Evolutionary conservation across 2,113 vertebrate species (phyloP).

Genomic region (Zosterops borbonicus): DNA sequence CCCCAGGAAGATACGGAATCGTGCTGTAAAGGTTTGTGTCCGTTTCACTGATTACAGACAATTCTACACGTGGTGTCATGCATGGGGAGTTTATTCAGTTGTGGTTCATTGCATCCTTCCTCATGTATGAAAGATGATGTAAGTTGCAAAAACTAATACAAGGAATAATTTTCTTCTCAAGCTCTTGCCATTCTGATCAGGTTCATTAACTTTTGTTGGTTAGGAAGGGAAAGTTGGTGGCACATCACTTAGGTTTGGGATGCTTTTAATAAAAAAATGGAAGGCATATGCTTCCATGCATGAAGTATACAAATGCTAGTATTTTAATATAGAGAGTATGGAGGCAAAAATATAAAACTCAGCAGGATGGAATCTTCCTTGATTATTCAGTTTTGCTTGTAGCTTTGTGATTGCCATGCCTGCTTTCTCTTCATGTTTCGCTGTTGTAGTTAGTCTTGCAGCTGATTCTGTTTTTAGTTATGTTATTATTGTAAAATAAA

Average conservation of each 20-base stretch:
- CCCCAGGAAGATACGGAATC: constrained; percentile 81
- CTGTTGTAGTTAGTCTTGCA: background rate
- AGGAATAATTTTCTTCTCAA: background rate
- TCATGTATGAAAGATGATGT: rapidly evolving
- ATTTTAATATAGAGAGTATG: background rate
- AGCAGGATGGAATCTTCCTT: background rate
- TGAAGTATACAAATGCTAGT: background rate
- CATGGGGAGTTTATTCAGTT: background rate
- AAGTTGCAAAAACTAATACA: background rate
- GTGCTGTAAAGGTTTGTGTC: constrained; percentile 82
- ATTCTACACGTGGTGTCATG: rapidly evolving
- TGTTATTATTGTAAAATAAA: background rate
- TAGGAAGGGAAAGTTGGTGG: background rate
- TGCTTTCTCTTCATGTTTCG: background rate
- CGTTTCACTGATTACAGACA: background rate
- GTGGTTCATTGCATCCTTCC: background rate
- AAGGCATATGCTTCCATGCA: background rate
- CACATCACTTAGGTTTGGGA: background rate
- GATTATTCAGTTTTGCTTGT: background rate
- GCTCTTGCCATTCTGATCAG: background rate
- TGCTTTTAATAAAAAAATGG: background rate
- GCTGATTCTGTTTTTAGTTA: background rate
- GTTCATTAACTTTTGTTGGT: background rate
- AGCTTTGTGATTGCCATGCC: background rate
- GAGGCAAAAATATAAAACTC: background rate